Evolutionary conservation across 2,888 invertebrate genomes (phyloP).

Genomic region (Artemia sp.): DNA sequence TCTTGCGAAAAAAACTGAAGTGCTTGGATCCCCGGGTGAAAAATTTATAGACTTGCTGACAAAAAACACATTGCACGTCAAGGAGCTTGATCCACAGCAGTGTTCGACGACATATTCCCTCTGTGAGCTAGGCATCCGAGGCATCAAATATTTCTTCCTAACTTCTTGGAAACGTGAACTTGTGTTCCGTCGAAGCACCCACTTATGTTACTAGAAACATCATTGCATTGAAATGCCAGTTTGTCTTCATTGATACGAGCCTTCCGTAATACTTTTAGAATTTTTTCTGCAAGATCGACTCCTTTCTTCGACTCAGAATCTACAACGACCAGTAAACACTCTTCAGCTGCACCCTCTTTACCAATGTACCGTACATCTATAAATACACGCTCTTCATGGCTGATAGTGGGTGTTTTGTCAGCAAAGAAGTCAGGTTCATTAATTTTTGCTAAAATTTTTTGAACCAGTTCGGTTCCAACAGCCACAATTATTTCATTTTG

Average conservation of each 20-base stretch:
- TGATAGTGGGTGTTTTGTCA: not conserved
- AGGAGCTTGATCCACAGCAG: not conserved
- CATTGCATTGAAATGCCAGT: not conserved
- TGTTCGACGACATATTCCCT: not conserved
- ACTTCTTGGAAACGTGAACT: not conserved
- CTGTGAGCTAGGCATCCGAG: not conserved
- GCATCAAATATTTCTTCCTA: not conserved
- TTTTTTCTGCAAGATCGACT: not conserved
- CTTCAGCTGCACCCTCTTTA: not conserved
- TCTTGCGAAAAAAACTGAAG: too few species aligned
- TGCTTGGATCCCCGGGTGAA: too few species aligned
- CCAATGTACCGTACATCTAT: not conserved
- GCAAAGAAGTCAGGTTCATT: not conserved
- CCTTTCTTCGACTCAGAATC: slow-evolving; percentile 1
- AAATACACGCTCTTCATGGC: not conserved
- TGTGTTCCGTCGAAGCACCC: not conserved
- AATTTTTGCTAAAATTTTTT: not conserved
- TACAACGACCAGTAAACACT: not conserved
- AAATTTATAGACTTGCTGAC: too few species aligned
- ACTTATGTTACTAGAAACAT: not conserved
- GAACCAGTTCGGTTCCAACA: not conserved
- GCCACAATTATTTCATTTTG: not conserved
- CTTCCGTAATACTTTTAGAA: not conserved
- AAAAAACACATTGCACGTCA: too few species aligned
- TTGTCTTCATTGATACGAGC: not conserved